Base-by-base conservation (phyloP, 2,888 invertebrate species). In the Harpalus rubripes region DNA sequence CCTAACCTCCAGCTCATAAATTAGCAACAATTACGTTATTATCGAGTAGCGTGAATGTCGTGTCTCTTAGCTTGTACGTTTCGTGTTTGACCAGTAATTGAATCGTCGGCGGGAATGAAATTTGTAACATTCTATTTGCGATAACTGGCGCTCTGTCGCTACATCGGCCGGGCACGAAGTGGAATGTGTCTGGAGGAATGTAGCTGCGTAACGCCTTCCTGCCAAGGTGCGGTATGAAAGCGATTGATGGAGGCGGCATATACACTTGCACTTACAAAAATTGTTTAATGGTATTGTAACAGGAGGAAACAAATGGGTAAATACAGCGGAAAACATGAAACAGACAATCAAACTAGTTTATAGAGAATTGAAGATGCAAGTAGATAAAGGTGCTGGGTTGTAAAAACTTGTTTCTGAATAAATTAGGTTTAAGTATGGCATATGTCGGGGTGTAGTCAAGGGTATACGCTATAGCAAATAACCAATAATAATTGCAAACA, bases 81-180 rank as follows among this genome's bases (percentile, higher is more conserved):
- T 83, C 74, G 83, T 76, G 83, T 74, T 58, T 41, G 76, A 74
- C 61, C 41, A 32, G 61, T 84, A 84, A 84, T 84, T 84, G 84
- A 84, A 84, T 84, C 63, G 84, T 84, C 41, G 79, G 65, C 78
- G 61, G 44, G 79, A 84, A 84, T 84, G 79, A 84, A 84, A 84
- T 84, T 84, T 84, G 84, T 84, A 84, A 68, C 84, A 84, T 84
- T 79, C 68, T 78, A 61, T 65, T 65, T 79, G 61, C 76, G 83
- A 84, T 84, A 84, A 76, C 82, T 26, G 61, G 56, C 58, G 78
- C 78, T 68, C 15, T 26, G 39, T 32, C 26, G 63, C 26, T 26
- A 26, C 26, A 41, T 15, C 7, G 16, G 8, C 16, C 15, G 22
- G 16, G 10, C 8, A 18, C 76, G 10, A 22, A 56, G 72, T 61